These are phyloP conservation scores for Lasiurus borealis DNA, from an alignment of 2,113 vertebrate species.

Conservation along the genomic window DNA sequence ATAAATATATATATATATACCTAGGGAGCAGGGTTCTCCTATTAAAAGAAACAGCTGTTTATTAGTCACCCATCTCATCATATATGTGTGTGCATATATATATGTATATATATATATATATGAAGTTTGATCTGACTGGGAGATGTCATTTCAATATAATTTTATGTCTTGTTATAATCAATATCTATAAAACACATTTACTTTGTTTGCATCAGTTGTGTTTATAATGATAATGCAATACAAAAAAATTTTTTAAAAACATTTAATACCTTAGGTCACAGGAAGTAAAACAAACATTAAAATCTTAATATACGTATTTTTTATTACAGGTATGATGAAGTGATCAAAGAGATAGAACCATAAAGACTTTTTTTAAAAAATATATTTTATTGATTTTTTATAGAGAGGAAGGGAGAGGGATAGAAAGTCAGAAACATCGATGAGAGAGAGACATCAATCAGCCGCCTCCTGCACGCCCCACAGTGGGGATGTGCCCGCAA, in stretches of 20 bases:
- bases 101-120: not conserved
- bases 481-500: no score
- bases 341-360: not conserved
- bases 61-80: no score
- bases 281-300: not conserved
- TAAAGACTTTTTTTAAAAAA: not conserved
- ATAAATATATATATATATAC: no score
- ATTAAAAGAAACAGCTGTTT: no score
- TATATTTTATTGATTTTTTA: no score
- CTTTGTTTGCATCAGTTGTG: constrained; percentile 9
- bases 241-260: not conserved
- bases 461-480: no score
- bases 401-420: no score
- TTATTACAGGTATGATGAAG: not conserved
- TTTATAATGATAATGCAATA: not conserved
- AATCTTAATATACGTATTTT: not conserved
- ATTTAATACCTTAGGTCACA: not conserved
- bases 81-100: not conserved
- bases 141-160: not conserved
- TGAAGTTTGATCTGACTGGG: not conserved
- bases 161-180: constrained; percentile 9
- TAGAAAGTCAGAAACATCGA: no score
- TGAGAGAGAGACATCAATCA: no score
- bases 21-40: no score
- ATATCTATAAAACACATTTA: not conserved